Evolutionary conservation across 2,888 invertebrate genomes (phyloP), one percentile per base, ranked within the genome.

Genomic region (Phyllotreta cruciferae): DNA sequence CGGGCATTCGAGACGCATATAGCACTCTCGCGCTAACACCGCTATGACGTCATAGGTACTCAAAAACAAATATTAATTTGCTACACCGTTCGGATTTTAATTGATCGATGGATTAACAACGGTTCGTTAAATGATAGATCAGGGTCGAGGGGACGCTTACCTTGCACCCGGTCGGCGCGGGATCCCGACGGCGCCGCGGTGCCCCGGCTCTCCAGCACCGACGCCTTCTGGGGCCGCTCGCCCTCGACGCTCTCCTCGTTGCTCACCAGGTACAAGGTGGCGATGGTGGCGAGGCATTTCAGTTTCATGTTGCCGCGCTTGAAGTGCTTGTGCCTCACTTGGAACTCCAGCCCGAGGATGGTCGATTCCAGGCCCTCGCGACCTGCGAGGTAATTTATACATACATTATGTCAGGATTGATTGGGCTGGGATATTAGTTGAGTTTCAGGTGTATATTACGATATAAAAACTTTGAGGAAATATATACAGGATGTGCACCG

Each of bases 171-270:
- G 80, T 91, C 90, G 2, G 90, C 90, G 65, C 91, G 84, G 70
- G 92, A 91, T 57, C 88, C 80, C 10, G 79, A 77, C 4, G 81
- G 81, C 14, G 81, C 79, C 6, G 85, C 87, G 60, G 90, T 88
- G 78, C 91, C 92, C 63, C 92, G 85, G 70, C 92, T 92, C 78
- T 92, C 90, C 72, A 90, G 82, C 50, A 90, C 90, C 69, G 92
- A 90, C 56, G 90, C 90, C 77, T 89, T 88, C 75, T 88, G 86
- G 73, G 89, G 86, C 73, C 89, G 87, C 72, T 89, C 90, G 38
- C 92, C 90, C 80, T 92, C 91, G 55, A 93, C 92, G 76, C 92
- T 93, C 79, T 93, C 92, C 80, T 94, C 94, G 82, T 94, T 93
- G 79, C 90, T 92, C 73, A 90, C 86, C 89, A 91, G 91, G 82